Conservation (phyloP, 2,888 invertebrate species). For the Chloromyia formosa region DNA sequence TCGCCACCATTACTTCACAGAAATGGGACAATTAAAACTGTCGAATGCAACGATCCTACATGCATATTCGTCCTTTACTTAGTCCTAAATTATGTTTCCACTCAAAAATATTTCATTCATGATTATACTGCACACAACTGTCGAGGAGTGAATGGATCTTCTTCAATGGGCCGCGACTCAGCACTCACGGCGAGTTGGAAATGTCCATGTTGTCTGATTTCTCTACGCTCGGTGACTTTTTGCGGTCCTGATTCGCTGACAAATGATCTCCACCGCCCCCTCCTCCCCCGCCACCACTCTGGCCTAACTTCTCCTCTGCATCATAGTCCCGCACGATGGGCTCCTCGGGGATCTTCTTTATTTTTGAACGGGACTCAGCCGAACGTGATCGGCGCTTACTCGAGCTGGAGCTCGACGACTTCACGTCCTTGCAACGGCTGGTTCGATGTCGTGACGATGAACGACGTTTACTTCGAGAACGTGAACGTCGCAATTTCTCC, state of each 20-base stretch:
- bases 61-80: too few species aligned
- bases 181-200: conserved; percentile 75
- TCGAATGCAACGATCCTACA: too few species aligned
- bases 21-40: too few species aligned
- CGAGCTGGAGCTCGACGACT: conserved; percentile 52
- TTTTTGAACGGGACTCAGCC: conserved; percentile 58
- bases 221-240: conserved; percentile 66
- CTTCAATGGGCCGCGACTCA: too few species aligned
- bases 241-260: conserved; percentile 67
- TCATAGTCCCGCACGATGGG: conserved; percentile 59
- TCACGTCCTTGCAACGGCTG: conserved; percentile 61
- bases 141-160: too few species aligned
- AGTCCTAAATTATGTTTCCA: too few species aligned
- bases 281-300: conserved; percentile 62
- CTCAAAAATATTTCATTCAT: too few species aligned
- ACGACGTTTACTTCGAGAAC: conserved; percentile 62
- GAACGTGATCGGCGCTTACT: conserved; percentile 60
- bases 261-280: conserved; percentile 65
- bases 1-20: too few species aligned
- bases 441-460: conserved; percentile 62
- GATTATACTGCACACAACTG: too few species aligned
- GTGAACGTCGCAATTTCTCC: conserved; percentile 64
- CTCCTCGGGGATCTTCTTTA: conserved; percentile 54
- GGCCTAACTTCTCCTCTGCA: conserved; percentile 58
- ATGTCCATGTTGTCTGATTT: conserved; percentile 81